Evolutionary conservation across 2,797 vertebrate genomes (phyloP), one percentile per base, ranked within the genome.

Genomic region (Sandelia bainsii): DNA sequence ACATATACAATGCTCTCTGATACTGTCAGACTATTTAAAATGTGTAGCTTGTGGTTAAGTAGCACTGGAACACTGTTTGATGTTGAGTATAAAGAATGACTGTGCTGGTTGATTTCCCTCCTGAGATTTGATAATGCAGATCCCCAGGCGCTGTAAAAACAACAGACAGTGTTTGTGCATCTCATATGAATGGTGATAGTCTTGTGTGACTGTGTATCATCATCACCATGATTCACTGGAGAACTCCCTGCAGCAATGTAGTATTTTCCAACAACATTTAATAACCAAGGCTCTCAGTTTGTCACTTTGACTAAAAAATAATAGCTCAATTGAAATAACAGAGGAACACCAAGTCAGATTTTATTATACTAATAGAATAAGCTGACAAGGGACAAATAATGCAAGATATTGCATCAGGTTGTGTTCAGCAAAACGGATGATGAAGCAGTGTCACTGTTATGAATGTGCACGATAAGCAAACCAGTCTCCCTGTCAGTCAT

Each of bases 271-370:
- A 25, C 6, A 70, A 45, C 12, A 7, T 7, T 16, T 17, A 44
- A 44, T n/a, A 52, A 25, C 0, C 34, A 9, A n/a, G 8, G 1
- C 11, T 27, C 40, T 8, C 4, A 54, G 27, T 3, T 7, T 20
- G 48, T 27, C 17, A 6, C 11, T 40, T 12, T 32, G 16, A 8
- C 16, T 44, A 19, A 19, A 12, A 19, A 12, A 50, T 17, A 25
- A 67, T 20, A 27, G 50, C 25, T 53, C 9, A 67, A 16, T 57
- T 39, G 34, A 54, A 45, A 20, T 44, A 49, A 25, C 17, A 45
- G 6, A 19, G 8, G 48, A 9, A 23, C 6, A 56, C 17, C 17
- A 44, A 44, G 17, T 5, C 6, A 3, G 8, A 37, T 37, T 34
- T 48, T 62, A 22, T n/a, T 19, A 4, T 13, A 13, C 14, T 23